Base-by-base conservation (phyloP, 2,888 invertebrate species). In the Masnerella sp. region DNA sequence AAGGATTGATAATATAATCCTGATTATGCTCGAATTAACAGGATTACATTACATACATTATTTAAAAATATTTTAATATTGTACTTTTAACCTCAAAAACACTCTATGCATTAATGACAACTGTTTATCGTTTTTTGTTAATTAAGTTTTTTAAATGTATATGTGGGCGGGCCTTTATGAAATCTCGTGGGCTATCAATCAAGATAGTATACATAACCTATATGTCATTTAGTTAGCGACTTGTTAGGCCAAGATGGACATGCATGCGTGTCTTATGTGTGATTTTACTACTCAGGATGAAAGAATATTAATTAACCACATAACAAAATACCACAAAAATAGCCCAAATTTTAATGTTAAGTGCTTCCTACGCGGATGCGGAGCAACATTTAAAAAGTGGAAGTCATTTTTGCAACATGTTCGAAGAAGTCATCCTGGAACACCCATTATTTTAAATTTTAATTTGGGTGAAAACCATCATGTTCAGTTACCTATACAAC, bases 341-440 rank as follows among this genome's bases (percentile, higher is more conserved):
- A 30, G 11, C 18, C 47, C 47, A 15, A 25, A 47, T 15, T 47
- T 47, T 17, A 47, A 47, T 18, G 32, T 47, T 9, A 47, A 47
- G 12, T 47, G 47, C n/a, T 30, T 15, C 9, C 12, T 47, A 28
- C 17, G 47, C 11, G 47, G 47, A 28, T 47, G 47, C 17, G 47
- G 30, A 15, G 47, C 47, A 28, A 47, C 47, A 5, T 47, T 47
- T 12, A 25, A 47, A 47, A 47, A 28, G 15, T 47, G 47, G 47
- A 25, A 15, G 28, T 12, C 47, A 28, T 47, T 30, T 47, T 14
- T 5, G 17, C 28, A 47, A 14, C 47, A 47, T 47, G 32, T 47
- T 28, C 32, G 15, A 14, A 25, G 32, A 15, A 15, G 28, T 20
- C 47, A 47, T 47, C 47, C 30, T 25, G 25, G 25, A 25, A 4